Evolutionary conservation across 1,140 invertebrate species (phyloP).

Genomic region (Eurosta solidaginis): DNA sequence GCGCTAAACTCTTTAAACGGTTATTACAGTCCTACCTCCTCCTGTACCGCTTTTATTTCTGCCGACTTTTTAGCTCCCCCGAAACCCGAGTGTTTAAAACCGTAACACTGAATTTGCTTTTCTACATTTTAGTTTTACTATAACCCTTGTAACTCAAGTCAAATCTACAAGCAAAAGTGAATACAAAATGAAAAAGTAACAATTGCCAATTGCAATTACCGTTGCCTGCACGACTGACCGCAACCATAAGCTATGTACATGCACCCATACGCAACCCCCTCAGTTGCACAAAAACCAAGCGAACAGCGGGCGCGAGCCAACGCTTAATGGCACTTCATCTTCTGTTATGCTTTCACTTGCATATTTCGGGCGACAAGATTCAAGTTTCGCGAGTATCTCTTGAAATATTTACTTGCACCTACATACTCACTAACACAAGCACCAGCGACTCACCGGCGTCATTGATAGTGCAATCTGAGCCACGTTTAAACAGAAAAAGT

Average conservation of each 20-base stretch:
- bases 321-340: not conserved
- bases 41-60: no score
- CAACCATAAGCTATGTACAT: not conserved
- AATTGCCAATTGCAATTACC: constrained; percentile 22
- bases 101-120: no score
- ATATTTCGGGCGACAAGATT: not conserved
- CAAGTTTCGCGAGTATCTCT: not conserved
- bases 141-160: not conserved
- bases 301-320: not conserved
- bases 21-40: no score
- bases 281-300: not conserved
- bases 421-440: no score
- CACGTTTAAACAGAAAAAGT: not conserved
- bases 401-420: not conserved
- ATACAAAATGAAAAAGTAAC: constrained; percentile 16
- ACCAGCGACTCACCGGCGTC: not conserved
- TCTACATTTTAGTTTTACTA: not conserved
- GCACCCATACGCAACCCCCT: not conserved
- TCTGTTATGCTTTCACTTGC: not conserved
- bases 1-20: no score
- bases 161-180: not conserved
- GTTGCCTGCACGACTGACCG: constrained; percentile 7
- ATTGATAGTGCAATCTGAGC: not conserved
- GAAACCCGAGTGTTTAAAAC: no score
- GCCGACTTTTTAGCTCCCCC: no score